Base-by-base conservation (phyloP, 2,113 vertebrate species). In the Gnathonemus echidnorhynchus region DNA sequence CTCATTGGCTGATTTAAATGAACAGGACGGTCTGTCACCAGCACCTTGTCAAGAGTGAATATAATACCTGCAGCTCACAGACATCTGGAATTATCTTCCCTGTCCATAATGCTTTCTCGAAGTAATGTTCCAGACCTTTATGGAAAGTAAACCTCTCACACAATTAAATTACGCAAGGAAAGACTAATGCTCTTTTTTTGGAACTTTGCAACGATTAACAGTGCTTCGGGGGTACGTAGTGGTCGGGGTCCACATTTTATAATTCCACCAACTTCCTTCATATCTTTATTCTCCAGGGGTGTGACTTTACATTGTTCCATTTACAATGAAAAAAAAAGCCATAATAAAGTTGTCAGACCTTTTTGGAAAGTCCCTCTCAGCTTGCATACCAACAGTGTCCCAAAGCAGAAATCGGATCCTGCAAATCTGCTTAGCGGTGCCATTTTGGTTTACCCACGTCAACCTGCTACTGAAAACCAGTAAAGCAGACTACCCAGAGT, bases 291-390 rank as follows among this genome's bases (percentile, higher is more conserved):
- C 83, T 85, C 83, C 15, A 11, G 50, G 24, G 46, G 49, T 87
- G 17, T 53, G n/a, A 48, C 83, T 87, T 13, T 53, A 87, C 86
- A 87, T 53, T 87, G 45, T 35, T 53, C 49, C 27, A 87, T 53
- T 52, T 87, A 87, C 27, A 53, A 35, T 87, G 48, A 87, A 56
- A 39, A 87, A 50, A 49, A 49, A 84, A 27, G 39, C 5, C 45
- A 48, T 85, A 87, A 87, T 87, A 87, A 87, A 87, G 27, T 27
- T 35, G 86, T 87, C 86, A 56, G 86, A 3, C 13, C 50, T 21
- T 35, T 87, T 56, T 31, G 86, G 49, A 87, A 87, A 87, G n/a
- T 87, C 86, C 86, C 86, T 35, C 50, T 53, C 49, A 87, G 86
- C 27, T 31, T 53, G 86, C 27, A 53, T 86, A 49, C 84, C 84